Evolutionary conservation across 2,113 vertebrate species (phyloP).

Genomic region (Aspiorhynchus laticeps): DNA sequence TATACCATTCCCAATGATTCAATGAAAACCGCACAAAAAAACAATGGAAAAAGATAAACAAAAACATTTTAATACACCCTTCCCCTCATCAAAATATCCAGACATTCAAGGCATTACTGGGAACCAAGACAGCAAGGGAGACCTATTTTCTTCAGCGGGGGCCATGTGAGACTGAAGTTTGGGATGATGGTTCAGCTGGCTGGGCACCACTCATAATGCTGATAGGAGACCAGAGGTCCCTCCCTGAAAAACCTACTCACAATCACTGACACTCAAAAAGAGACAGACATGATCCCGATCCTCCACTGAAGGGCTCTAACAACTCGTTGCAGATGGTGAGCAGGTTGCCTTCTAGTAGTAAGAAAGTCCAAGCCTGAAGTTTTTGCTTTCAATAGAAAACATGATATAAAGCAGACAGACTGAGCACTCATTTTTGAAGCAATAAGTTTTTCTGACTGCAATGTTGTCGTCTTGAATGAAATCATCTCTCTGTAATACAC

Average conservation of each 20-base stretch:
- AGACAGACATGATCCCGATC: neutral
- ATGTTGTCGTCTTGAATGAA: neutral
- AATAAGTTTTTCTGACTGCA: neutral
- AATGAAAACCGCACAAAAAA: constrained; percentile 34
- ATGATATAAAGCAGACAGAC: constrained; percentile 18
- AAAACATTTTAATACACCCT: constrained; percentile 27
- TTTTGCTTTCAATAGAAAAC: constrained; percentile 27
- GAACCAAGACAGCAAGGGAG: constrained; percentile 1
- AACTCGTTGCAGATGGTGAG: neutral
- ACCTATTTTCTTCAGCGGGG: neutral
- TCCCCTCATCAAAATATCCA: constrained; percentile 15
- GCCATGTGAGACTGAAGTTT: constrained; percentile 14
- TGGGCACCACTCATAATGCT: constrained; percentile 12
- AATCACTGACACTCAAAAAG: constrained; percentile 1
- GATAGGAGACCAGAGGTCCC: neutral
- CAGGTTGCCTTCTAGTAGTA: neutral
- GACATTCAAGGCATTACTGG: constrained; percentile 38
- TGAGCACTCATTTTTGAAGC: constrained; percentile 14
- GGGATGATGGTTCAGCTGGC: neutral
- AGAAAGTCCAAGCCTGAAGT: neutral
- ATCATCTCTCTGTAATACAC: neutral
- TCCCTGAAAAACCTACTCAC: constrained; percentile 13
- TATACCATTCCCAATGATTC: constrained; percentile 44
- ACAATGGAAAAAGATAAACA: constrained; percentile 24
- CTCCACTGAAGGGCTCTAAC: neutral